phyloP scores from a whole-genome alignment of 2,113 vertebrate species.

The Lepus timidus region DNA sequence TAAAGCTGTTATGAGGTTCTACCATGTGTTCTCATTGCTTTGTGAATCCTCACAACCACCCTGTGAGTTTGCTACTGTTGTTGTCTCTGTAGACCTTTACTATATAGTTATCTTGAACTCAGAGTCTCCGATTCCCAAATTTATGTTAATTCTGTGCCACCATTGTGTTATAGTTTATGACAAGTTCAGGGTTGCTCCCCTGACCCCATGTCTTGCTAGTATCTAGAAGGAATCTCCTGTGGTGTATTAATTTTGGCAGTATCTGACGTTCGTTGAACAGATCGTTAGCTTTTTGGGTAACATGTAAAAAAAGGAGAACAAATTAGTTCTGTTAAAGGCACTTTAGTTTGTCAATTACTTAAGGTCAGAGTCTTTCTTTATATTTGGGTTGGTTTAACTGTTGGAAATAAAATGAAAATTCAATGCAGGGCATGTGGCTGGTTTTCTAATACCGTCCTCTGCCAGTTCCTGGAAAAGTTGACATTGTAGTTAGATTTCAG shows the following conservation, averaged over 20 bases:
- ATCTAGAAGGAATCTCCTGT: constrained; percentile 24
- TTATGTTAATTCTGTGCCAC: neutral
- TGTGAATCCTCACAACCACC: neutral
- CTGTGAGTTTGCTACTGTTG: neutral
- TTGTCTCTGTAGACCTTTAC: neutral
- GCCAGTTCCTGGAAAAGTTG: constrained; percentile 35
- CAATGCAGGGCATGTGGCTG: constrained; percentile 16
- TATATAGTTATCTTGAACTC: neutral
- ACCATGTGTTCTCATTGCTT: neutral
- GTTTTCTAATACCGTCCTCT: constrained; percentile 49
- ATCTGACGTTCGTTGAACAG: constrained; percentile 22
- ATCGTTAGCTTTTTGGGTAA: constrained; percentile 12
- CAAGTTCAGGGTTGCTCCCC: neutral
- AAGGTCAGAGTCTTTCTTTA: constrained; percentile 44
- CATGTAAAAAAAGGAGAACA: constrained; percentile 26
- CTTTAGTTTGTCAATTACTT: constrained; percentile 59
- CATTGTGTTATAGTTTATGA: neutral
- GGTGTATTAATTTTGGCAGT: neutral
- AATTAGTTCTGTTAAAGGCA: constrained; percentile 44
- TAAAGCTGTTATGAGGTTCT: neutral
- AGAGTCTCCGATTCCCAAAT: constrained; percentile 11
- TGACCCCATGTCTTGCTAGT: neutral
- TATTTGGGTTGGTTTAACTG: constrained; percentile 24
- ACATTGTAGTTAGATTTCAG: constrained; percentile 51
- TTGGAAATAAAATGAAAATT: constrained; percentile 52